A percentile compares a stretch with the other conserved stretches of the same genome.
These are phyloP conservation scores for Silurus glanis DNA, from an alignment of 2,113 vertebrate species.

Conservation along the genomic window DNA sequence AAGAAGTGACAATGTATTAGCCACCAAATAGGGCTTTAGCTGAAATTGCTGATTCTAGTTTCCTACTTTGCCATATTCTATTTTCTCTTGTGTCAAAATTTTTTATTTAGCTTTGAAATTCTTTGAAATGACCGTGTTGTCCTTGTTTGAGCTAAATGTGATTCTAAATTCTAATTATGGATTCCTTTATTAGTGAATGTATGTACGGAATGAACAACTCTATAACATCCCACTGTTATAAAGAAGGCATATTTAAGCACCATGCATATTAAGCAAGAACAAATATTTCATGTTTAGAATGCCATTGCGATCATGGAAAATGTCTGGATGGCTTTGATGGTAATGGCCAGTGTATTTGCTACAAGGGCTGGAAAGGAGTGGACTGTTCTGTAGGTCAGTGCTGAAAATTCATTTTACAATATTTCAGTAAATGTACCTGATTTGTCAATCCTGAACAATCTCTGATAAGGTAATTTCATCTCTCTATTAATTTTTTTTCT, in stretches of 20 bases:
- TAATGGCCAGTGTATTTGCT: slow-evolving; percentile 83
- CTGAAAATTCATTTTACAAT: background rate
- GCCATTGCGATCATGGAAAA: slow-evolving; percentile 81
- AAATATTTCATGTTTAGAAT: slow-evolving; percentile 70
- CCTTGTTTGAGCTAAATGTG: background rate
- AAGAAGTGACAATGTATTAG: background rate
- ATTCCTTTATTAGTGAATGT: background rate
- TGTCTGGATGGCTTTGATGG: slow-evolving; percentile 85
- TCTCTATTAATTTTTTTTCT: slow-evolving; percentile 39
- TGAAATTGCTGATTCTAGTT: background rate
- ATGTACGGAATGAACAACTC: background rate
- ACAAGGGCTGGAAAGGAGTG: slow-evolving; percentile 84
- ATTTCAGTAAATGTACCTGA: background rate
- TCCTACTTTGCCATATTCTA: background rate
- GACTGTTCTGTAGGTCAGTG: slow-evolving; percentile 81
- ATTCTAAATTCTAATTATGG: background rate
- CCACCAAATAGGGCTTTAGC: background rate
- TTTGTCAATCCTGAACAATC: background rate
- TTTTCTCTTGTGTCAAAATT: background rate
- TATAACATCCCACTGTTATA: background rate
- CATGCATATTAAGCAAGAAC: background rate
- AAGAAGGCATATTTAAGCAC: background rate
- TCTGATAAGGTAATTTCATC: background rate
- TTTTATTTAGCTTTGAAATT: background rate
- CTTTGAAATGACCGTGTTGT: background rate